phyloP scores from a whole-genome alignment of 1,140 invertebrate genomes.

The Gonioctena quinquepunctata region DNA sequence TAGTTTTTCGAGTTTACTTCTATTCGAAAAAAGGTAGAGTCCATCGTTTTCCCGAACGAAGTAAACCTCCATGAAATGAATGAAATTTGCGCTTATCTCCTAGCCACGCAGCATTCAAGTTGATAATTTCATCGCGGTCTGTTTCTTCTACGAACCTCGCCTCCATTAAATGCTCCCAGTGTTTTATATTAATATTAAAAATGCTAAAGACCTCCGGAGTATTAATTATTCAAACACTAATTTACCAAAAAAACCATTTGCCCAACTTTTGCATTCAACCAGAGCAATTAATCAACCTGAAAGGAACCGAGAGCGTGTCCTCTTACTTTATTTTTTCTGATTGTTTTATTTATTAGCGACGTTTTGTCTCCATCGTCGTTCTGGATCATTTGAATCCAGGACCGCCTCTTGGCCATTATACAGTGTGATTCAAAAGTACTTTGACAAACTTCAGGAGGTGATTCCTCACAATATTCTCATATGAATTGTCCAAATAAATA shows the following conservation, averaged over 20 bases:
- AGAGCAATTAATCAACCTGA: conserved; percentile 1
- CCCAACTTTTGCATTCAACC: conserved; percentile 4
- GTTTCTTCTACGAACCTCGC: neutral
- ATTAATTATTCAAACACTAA: conserved; percentile 4
- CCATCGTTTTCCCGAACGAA: no score
- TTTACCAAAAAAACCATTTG: conserved; percentile 10
- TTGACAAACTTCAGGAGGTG: no score
- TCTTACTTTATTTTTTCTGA: neutral
- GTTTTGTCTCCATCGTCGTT: neutral
- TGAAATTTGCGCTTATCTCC: no score
- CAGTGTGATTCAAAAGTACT: no score
- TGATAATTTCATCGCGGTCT: neutral
- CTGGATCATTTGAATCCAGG: neutral
- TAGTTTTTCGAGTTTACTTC: no score
- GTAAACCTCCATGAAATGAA: no score
- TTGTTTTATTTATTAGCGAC: conserved; percentile 7
- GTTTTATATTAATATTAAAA: neutral
- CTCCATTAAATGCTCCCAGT: neutral
- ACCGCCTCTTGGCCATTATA: no score
- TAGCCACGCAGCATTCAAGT: no score
- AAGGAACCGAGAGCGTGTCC: neutral
- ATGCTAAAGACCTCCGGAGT: neutral
- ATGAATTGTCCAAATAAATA: no score
- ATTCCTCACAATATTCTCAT: no score
- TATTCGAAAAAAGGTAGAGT: no score